A percentile compares a stretch with the other conserved stretches of the same genome.
These are phyloP conservation scores for Calephelis nemesis DNA, from an alignment of 1,140 invertebrate genomes.

Conservation along the genomic window DNA sequence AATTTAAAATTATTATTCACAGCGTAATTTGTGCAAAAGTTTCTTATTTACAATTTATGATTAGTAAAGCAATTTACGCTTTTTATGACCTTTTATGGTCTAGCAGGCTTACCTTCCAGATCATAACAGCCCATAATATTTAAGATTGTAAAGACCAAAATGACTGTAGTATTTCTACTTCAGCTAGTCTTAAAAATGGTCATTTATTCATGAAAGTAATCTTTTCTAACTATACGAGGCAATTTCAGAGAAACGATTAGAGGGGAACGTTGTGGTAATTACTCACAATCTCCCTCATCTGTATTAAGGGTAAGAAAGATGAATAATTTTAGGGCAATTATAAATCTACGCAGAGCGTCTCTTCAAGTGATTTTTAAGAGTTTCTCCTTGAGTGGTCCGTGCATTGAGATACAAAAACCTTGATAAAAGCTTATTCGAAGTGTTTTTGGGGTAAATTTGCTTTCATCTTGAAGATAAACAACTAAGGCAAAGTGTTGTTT, in stretches of 20 bases:
- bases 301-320: conserved; percentile 7
- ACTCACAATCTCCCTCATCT: conserved; percentile 6
- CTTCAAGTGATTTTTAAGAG: not conserved
- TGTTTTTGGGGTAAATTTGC: conserved; percentile 3
- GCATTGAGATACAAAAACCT: not conserved
- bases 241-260: conserved; percentile 5
- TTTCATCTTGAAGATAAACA: not conserved
- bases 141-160: too few relatives aligned
- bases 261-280: conserved; percentile 11
- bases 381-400: not conserved
- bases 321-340: conserved; percentile 11
- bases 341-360: not conserved
- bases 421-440: not conserved
- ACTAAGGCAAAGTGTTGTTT: not conserved
- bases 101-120: too few relatives aligned
- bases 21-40: too few relatives aligned
- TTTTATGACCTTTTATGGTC: too few relatives aligned
- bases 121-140: too few relatives aligned
- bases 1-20: too few relatives aligned
- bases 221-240: conserved; percentile 5
- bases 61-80: too few relatives aligned
- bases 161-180: too few relatives aligned
- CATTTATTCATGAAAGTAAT: conserved; percentile 4
- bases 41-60: too few relatives aligned
- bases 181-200: not conserved